Percentiles rank a stretch among this genome's conserved stretches.
Evolutionary conservation across 2,888 invertebrate genomes (phyloP).

Genomic region (Dryomyza anilis): DNA sequence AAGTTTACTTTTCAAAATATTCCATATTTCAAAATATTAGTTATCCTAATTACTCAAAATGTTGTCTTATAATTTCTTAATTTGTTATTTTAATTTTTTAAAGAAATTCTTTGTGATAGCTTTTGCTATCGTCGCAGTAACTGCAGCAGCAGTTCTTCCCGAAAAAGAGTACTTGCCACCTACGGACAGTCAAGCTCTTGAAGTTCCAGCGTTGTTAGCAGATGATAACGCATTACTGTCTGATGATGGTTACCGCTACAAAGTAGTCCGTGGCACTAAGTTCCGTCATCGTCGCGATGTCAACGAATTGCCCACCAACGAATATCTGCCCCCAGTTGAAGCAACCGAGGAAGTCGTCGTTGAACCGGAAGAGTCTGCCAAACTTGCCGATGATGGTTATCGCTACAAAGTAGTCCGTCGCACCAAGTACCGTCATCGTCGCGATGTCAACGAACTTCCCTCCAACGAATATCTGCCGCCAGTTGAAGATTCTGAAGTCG

Average conservation of each 20-base stretch:
- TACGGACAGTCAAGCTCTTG: neutral
- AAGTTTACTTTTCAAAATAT: too few relatives aligned
- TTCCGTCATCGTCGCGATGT: conserved; percentile 32
- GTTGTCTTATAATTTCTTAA: too few relatives aligned
- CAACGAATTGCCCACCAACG: conserved; percentile 22
- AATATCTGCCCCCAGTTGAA: conserved; percentile 1
- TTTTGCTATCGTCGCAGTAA: conserved; percentile 29
- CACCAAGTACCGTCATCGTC: conserved; percentile 13
- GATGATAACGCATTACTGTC: conserved; percentile 18
- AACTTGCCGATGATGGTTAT: conserved; percentile 20
- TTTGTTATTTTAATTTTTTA: neutral
- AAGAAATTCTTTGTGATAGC: conserved; percentile 33
- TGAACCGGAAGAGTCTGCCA: neutral
- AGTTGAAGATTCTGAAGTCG: conserved; percentile 29
- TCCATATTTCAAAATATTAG: too few relatives aligned
- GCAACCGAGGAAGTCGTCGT: neutral
- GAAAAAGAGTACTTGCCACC: conserved; percentile 3
- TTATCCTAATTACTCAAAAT: too few relatives aligned
- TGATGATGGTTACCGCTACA: neutral
- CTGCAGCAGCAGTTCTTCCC: conserved; percentile 32
- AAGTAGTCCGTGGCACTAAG: too few relatives aligned
- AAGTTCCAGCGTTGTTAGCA: neutral
- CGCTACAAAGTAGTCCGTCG: conserved; percentile 35
- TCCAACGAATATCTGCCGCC: conserved; percentile 41
- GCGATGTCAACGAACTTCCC: conserved; percentile 40